Percentiles rank a stretch among this genome's conserved stretches.
These are phyloP conservation scores for Toxotes jaculatrix DNA, from an alignment of 2,113 vertebrate genomes.

Conservation along the genomic window DNA sequence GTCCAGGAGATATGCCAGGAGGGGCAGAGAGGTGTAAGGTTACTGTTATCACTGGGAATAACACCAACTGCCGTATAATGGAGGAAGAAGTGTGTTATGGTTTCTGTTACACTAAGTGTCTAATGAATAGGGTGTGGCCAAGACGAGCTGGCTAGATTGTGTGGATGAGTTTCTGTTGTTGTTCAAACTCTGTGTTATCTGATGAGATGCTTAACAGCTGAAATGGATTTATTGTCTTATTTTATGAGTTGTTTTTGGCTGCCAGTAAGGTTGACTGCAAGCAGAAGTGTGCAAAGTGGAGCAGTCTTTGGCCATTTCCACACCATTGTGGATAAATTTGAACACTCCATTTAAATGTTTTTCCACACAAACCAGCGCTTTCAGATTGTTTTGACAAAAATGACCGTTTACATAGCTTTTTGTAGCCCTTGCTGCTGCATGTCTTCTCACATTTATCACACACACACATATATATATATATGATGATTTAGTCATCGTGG, in stretches of 20 bases:
- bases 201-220: conserved; percentile 41
- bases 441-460: not conserved
- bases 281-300: conserved; percentile 29
- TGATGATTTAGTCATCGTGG: not conserved
- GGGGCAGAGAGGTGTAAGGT: conserved; percentile 66
- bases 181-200: conserved; percentile 48
- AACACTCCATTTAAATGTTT: not conserved
- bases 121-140: conserved; percentile 36
- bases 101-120: conserved; percentile 45
- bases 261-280: not conserved
- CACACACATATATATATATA: not conserved
- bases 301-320: not conserved
- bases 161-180: conserved; percentile 39
- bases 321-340: not conserved
- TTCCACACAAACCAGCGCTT: not conserved
- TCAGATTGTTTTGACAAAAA: not conserved
- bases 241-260: conserved; percentile 61
- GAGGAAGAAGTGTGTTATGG: conserved; percentile 42
- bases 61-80: conserved; percentile 28
- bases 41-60: conserved; percentile 65
- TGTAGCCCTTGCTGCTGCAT: not conserved
- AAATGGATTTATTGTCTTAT: conserved; percentile 51
- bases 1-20: conserved; percentile 66
- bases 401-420: not conserved
- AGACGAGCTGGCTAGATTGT: not conserved